Conservation (phyloP, 2,888 invertebrate species). For the Tetheella fluctuosa region DNA sequence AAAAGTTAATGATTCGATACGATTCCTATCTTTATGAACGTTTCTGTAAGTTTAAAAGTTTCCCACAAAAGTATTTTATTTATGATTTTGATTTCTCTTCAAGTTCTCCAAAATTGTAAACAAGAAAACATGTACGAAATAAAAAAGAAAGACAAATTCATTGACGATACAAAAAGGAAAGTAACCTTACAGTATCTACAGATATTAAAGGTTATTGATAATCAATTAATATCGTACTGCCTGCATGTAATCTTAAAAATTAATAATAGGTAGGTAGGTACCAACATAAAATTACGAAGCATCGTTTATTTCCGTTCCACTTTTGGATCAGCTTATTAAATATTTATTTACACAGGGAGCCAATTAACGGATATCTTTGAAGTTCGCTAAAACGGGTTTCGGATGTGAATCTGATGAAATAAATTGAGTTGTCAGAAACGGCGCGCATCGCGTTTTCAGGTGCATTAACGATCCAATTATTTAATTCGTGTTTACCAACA, state of each 20-base stretch:
- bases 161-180: not conserved
- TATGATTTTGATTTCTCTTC: conserved; percentile 4
- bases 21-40: not conserved
- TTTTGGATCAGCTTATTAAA: conserved; percentile 32
- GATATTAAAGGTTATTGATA: conserved; percentile 5
- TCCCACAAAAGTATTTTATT: not conserved
- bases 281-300: not conserved
- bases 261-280: not conserved
- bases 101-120: not conserved
- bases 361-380: conserved; percentile 78
- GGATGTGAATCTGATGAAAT: conserved; percentile 71
- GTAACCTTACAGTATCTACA: not conserved
- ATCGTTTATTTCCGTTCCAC: conserved; percentile 33
- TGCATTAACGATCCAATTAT: conserved; percentile 62
- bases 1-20: not conserved
- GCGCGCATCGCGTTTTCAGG: conserved; percentile 53
- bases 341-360: conserved; percentile 52
- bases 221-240: conserved; percentile 1
- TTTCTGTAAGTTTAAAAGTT: conserved; percentile 6
- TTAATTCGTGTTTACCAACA: conserved; percentile 42
- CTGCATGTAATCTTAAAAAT: not conserved
- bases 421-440: conserved; percentile 73
- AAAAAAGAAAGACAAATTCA: not conserved
- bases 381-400: conserved; percentile 67
- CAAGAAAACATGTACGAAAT: not conserved